Evolutionary conservation across 2,113 vertebrate genomes (phyloP).

Genomic region (Vicugna pacos): DNA sequence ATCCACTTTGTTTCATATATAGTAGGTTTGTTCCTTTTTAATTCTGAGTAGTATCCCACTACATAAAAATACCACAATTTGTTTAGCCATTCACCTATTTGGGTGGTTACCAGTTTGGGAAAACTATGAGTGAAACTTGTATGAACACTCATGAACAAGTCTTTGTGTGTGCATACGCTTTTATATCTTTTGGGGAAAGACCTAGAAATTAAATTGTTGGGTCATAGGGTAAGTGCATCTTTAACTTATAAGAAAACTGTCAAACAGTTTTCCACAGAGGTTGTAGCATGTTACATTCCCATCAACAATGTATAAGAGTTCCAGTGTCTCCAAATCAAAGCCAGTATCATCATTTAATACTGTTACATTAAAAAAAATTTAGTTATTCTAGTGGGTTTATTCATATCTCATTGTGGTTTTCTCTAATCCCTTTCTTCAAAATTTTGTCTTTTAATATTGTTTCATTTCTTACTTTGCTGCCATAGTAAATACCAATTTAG

Average conservation of each 20-base stretch:
- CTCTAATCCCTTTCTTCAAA: background rate
- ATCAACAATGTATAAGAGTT: background rate
- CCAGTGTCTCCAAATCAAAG: background rate
- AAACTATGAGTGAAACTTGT: background rate
- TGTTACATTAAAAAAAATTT: background rate
- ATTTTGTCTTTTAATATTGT: background rate
- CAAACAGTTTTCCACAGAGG: background rate
- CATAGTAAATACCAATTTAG: background rate
- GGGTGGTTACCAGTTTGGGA: background rate
- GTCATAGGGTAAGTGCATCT: background rate
- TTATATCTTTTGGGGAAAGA: background rate
- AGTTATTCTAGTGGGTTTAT: background rate
- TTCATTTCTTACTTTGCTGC: background rate
- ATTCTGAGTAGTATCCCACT: background rate
- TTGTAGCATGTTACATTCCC: background rate
- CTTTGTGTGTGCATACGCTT: background rate
- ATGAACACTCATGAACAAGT: background rate
- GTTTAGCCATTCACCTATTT: background rate
- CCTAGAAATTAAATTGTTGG: background rate
- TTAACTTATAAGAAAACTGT: conserved; percentile 1
- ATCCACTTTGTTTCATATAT: background rate
- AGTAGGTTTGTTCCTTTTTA: background rate
- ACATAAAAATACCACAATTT: background rate
- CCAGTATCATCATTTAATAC: background rate
- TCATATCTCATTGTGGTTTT: background rate